A percentile compares a stretch with the other conserved stretches of the same genome.
phyloP scores from a whole-genome alignment of 2,113 vertebrate species.

The Ceyx cyanopectus region DNA sequence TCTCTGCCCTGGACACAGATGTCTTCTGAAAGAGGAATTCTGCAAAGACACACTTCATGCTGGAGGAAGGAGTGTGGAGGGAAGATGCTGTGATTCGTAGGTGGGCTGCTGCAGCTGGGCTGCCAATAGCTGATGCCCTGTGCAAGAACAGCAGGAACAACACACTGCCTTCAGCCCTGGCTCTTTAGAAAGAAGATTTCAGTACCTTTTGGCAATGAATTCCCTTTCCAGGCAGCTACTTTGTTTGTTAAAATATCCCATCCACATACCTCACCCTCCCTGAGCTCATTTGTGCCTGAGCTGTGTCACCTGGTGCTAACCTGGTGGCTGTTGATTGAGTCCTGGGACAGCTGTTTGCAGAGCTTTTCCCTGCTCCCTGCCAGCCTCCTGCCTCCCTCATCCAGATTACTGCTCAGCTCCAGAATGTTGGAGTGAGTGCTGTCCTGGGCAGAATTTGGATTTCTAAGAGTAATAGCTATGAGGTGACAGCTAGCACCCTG shows the following conservation, averaged over 20 bases:
- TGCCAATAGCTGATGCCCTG: background rate
- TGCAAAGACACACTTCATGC: background rate
- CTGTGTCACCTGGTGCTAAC: background rate
- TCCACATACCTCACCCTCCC: background rate
- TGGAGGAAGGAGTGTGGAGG: background rate
- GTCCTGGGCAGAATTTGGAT: background rate
- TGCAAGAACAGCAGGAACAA: background rate
- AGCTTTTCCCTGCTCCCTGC: conserved; percentile 11
- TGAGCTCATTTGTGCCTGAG: background rate
- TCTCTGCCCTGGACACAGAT: conserved; percentile 32
- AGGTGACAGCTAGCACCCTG: background rate
- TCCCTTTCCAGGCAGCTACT: background rate
- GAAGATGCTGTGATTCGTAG: background rate
- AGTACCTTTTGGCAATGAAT: background rate
- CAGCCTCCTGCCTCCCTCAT: background rate
- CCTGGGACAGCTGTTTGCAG: conserved; percentile 23
- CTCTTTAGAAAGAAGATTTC: background rate
- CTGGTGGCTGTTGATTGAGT: conserved; percentile 1
- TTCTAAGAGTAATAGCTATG: background rate
- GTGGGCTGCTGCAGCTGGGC: conserved; percentile 23
- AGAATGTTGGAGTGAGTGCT: background rate
- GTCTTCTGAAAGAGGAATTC: background rate
- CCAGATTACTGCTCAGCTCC: background rate
- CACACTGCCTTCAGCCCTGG: background rate
- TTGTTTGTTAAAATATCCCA: fast-evolving